Percentiles rank a stretch among this genome's conserved stretches.
These are phyloP conservation scores for Gracilinanus agilis DNA, from an alignment of 2,113 vertebrate species.

Conservation along the genomic window DNA sequence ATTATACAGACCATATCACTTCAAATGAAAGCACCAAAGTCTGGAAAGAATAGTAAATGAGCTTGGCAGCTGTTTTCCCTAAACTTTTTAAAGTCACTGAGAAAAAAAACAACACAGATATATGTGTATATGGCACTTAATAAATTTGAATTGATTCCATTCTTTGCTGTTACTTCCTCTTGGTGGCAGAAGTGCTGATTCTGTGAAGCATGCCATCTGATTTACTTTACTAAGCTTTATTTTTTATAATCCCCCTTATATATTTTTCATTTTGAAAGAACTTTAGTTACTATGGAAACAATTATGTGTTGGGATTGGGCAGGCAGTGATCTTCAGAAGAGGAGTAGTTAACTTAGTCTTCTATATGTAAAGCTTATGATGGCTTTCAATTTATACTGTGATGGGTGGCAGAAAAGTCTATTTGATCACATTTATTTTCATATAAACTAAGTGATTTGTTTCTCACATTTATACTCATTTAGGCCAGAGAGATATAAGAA, in stretches of 20 bases:
- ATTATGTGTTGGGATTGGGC: neutral
- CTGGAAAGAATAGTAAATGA: neutral
- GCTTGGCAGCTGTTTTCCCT: neutral
- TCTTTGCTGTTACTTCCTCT: constrained; percentile 8
- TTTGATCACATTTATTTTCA: neutral
- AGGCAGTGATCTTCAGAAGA: neutral
- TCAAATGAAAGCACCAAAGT: neutral
- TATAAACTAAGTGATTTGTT: neutral
- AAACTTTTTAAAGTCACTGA: neutral
- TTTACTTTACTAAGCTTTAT: neutral
- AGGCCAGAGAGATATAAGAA: neutral
- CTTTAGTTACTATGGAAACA: constrained; percentile 19
- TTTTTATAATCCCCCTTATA: neutral
- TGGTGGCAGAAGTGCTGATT: neutral
- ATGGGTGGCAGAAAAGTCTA: neutral
- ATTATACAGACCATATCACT: neutral
- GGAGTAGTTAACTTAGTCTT: neutral
- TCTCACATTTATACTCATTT: neutral
- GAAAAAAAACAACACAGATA: too few relatives aligned
- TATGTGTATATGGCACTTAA: neutral
- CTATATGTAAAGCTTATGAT: neutral
- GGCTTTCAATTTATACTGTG: constrained; percentile 17
- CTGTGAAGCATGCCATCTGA: neutral
- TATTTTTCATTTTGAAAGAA: constrained; percentile 33
- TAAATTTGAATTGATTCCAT: neutral